Evolutionary conservation across 2,888 invertebrate genomes (phyloP), one percentile per base, ranked within the genome.

Genomic region (Apoda limacodes): DNA sequence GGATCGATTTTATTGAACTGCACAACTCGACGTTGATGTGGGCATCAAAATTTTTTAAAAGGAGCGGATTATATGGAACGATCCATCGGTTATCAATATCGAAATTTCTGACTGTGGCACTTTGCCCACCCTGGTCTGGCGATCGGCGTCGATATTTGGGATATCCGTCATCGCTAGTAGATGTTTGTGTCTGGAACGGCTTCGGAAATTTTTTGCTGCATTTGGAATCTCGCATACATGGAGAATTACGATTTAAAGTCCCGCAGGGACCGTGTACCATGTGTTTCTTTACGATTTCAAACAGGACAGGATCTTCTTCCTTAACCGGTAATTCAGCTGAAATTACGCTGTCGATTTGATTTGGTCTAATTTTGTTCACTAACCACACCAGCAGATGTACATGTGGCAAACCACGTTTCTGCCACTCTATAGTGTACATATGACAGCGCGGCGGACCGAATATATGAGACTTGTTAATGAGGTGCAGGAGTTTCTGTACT

Each of bases 251-350:
- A 15, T 44, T 32, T n/a, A n/a, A n/a, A 33, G 39, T 28, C 27
- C 43, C 42, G 28, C 40, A 45, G 13, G 43, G 45, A 5, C 43
- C 43, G 31, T 45, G 45, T 22, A 48, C 25, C 39, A 46, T 42
- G 14, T 44, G 31, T 32, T 34, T 39, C 22, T 35, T 40, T 30
- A 43, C 43, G 17, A 40, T 43, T 30, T 41, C 41, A 10, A n/a
- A n/a, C n/a, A n/a, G n/a, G n/a, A n/a, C n/a, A n/a, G n/a, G n/a
- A n/a, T n/a, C n/a, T n/a, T n/a, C 39, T 19, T 39, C 37, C 27
- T 32, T 25, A 37, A 23, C 35, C 22, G 42, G 48, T 32, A 45
- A 37, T 37, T 46, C 46, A 27, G 48, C 46, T 33, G 25, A 34
- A 31, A 45, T 43, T 12, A 45, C 30, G 2, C n/a, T n/a, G n/a